Conservation (phyloP, 2,113 vertebrate genomes). For the Phycodurus eques region DNA sequence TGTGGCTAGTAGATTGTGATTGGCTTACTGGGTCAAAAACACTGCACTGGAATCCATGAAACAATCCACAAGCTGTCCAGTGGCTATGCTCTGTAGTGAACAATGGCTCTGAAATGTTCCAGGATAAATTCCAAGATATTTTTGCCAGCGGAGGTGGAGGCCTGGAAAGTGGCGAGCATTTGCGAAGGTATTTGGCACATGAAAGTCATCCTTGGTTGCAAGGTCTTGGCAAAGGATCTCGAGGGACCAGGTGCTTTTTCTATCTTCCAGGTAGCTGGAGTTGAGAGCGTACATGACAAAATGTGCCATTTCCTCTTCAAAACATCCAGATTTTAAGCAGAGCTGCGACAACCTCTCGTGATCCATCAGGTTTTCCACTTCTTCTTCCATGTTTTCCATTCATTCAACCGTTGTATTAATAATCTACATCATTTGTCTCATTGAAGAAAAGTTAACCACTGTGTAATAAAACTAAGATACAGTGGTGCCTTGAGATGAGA, state of each 20-base stretch:
- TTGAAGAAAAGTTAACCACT: background rate
- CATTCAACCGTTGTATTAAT: background rate
- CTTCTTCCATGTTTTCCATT: background rate
- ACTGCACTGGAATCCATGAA: too few species aligned
- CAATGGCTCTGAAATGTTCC: background rate
- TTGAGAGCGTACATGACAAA: background rate
- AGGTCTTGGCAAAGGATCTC: conserved; percentile 3
- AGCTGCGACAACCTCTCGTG: background rate
- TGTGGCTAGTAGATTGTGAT: too few species aligned
- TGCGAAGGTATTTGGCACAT: background rate
- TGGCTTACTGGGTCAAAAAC: too few species aligned
- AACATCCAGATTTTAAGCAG: background rate
- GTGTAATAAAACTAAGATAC: background rate
- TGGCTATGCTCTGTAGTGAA: too few species aligned
- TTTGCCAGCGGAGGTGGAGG: background rate
- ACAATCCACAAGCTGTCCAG: too few species aligned
- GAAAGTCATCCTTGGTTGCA: conserved; percentile 3
- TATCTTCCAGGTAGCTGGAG: background rate
- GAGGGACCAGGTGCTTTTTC: background rate
- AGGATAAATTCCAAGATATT: background rate
- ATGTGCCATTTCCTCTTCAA: background rate
- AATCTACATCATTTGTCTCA: background rate
- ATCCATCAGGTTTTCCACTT: background rate
- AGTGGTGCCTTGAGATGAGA: background rate
- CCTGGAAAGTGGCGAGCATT: background rate